Evolutionary conservation across 2,797 vertebrate genomes (phyloP).

Genomic region (Astyanax mexicanus): DNA sequence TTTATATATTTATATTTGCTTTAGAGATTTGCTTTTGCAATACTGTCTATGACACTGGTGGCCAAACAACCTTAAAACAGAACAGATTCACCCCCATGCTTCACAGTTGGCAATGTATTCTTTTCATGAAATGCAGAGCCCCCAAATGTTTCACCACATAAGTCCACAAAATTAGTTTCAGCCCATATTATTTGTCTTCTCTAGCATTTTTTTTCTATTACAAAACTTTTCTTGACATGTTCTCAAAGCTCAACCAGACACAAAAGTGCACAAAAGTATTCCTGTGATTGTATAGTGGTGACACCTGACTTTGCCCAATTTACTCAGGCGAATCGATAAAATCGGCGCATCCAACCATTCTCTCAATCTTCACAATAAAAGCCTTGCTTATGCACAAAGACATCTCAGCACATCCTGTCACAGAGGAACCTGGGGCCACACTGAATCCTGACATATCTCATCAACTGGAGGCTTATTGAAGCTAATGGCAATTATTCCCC

Average conservation of each 20-base stretch:
- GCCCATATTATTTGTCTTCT: too few relatives aligned
- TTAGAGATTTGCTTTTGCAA: too few relatives aligned
- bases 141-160: too few relatives aligned
- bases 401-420: not conserved
- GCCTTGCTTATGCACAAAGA: not conserved
- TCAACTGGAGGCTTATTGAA: slow-evolving; percentile 27
- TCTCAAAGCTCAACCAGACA: not conserved
- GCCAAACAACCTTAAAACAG: too few relatives aligned
- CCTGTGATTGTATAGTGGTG: slow-evolving; percentile 17
- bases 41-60: too few relatives aligned
- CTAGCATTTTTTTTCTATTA: too few relatives aligned
- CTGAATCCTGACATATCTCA: slow-evolving; percentile 29
- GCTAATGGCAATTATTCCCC: slow-evolving; percentile 32
- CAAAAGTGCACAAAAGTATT: not conserved
- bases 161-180: too few relatives aligned
- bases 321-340: slow-evolving; percentile 25
- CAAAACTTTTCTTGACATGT: slow-evolving; percentile 2
- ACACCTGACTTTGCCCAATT: slow-evolving; percentile 27
- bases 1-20: too few relatives aligned
- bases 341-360: slow-evolving; percentile 3
- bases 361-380: slow-evolving; percentile 25
- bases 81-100: too few relatives aligned
- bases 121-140: too few relatives aligned
- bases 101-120: too few relatives aligned
- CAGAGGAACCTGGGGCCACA: not conserved